These are phyloP conservation scores for Molossus alvarezi DNA, from an alignment of 2,797 vertebrate genomes.

Conservation along the genomic window DNA sequence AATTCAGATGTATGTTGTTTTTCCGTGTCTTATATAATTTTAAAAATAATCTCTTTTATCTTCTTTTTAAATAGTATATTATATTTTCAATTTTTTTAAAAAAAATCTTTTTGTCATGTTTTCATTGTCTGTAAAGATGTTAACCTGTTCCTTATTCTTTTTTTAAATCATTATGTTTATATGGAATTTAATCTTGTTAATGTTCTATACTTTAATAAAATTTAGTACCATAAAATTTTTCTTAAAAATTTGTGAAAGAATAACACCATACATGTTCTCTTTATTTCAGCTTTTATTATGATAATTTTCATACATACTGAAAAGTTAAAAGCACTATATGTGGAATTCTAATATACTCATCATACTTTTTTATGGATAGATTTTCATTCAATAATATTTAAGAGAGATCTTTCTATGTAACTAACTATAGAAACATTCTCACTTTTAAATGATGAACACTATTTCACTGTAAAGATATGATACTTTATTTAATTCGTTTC, in stretches of 20 bases:
- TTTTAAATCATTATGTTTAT: not conserved
- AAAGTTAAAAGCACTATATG: not conserved
- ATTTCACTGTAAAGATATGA: not conserved
- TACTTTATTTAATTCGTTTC: conserved; percentile 4
- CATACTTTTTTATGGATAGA: not conserved
- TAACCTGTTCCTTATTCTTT: not conserved
- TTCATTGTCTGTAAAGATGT: not conserved
- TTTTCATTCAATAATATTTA: not conserved
- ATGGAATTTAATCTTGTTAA: not conserved
- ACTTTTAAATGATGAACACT: not conserved
- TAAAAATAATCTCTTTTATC: not conserved
- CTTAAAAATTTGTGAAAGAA: not conserved
- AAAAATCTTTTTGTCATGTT: not conserved
- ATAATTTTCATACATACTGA: conserved; percentile 7
- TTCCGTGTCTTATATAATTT: not conserved
- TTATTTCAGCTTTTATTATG: conserved; percentile 9
- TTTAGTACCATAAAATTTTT: not conserved
- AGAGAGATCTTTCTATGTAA: not conserved
- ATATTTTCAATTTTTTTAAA: not conserved
- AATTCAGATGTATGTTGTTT: not conserved
- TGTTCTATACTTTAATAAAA: conserved; percentile 2
- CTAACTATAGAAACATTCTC: not conserved
- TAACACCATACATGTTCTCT: not conserved
- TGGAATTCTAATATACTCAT: not conserved
- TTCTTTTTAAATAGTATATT: conserved; percentile 47